phyloP scores from a whole-genome alignment of 1,140 invertebrate species.

The Acromyrmex charruanus region DNA sequence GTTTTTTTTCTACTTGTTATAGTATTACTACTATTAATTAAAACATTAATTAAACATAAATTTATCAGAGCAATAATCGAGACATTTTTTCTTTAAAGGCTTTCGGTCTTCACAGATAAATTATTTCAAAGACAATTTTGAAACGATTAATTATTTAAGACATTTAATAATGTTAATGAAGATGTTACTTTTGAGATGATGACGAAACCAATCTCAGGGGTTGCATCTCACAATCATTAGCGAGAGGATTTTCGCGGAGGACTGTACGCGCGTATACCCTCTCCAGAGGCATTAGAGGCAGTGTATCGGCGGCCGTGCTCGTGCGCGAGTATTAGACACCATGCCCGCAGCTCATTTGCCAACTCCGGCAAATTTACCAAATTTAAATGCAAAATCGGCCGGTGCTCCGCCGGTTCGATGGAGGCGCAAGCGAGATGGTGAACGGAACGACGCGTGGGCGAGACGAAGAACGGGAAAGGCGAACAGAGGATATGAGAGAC shows the following conservation, averaged over 20 bases:
- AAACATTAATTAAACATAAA: background rate
- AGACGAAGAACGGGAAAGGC: slow-evolving; percentile 51
- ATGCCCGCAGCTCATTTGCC: slow-evolving; percentile 85
- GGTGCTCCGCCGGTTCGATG: slow-evolving; percentile 71
- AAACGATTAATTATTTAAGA: background rate
- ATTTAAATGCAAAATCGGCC: slow-evolving; percentile 86
- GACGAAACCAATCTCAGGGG: background rate
- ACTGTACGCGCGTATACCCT: slow-evolving; percentile 75
- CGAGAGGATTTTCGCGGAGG: slow-evolving; percentile 62
- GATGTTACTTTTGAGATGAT: background rate
- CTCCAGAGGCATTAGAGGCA: slow-evolving; percentile 81
- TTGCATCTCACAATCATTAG: background rate
- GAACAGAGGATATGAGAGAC: slow-evolving; percentile 69
- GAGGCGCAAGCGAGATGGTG: slow-evolving; percentile 51
- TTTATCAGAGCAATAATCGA: background rate
- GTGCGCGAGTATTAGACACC: slow-evolving; percentile 80
- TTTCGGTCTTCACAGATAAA: background rate
- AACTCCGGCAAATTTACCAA: slow-evolving; percentile 85
- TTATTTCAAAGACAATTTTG: background rate
- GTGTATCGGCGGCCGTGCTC: slow-evolving; percentile 77
- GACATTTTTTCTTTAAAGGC: background rate
- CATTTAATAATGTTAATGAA: background rate
- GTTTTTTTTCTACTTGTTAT: background rate
- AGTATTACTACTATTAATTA: background rate
- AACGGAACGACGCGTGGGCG: slow-evolving; percentile 31